These are phyloP conservation scores for Drosophila macrospina DNA, from an alignment of 2,888 invertebrate species.

Conservation along the genomic window DNA sequence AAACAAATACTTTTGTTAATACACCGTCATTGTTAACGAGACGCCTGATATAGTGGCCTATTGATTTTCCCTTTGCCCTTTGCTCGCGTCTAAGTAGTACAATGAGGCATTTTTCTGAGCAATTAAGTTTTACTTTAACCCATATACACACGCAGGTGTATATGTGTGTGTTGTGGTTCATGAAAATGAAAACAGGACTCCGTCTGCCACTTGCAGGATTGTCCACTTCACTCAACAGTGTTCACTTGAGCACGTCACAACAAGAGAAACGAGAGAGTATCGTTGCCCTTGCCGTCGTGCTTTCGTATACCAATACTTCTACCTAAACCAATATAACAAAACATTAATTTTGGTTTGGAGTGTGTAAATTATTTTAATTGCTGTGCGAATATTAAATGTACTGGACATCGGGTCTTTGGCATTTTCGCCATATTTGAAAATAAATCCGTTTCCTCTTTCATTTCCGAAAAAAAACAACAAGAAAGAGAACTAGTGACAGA, in stretches of 20 bases:
- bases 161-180: not conserved
- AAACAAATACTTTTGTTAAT: slow-evolving; percentile 16
- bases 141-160: slow-evolving; percentile 20
- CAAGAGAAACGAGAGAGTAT: slow-evolving; percentile 14
- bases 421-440: slow-evolving; percentile 53
- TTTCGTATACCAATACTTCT: slow-evolving; percentile 21
- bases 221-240: slow-evolving; percentile 21
- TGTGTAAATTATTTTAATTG: slow-evolving; percentile 11
- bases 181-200: slow-evolving; percentile 38
- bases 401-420: slow-evolving; percentile 16
- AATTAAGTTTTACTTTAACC: slow-evolving; percentile 66
- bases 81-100: slow-evolving; percentile 19
- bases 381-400: slow-evolving; percentile 5
- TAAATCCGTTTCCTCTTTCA: slow-evolving; percentile 34
- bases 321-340: slow-evolving; percentile 10
- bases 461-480: slow-evolving; percentile 38
- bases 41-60: slow-evolving; percentile 38
- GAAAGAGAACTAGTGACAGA: slow-evolving; percentile 30
- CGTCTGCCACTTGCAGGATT: slow-evolving; percentile 66
- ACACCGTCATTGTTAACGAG: slow-evolving; percentile 13
- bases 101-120: slow-evolving; percentile 38
- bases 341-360: not conserved
- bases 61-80: slow-evolving; percentile 64
- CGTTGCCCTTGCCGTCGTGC: slow-evolving; percentile 16
- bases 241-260: slow-evolving; percentile 25